Base-by-base conservation (phyloP, 2,888 invertebrate genomes). In the Euplagia quadripunctaria region DNA sequence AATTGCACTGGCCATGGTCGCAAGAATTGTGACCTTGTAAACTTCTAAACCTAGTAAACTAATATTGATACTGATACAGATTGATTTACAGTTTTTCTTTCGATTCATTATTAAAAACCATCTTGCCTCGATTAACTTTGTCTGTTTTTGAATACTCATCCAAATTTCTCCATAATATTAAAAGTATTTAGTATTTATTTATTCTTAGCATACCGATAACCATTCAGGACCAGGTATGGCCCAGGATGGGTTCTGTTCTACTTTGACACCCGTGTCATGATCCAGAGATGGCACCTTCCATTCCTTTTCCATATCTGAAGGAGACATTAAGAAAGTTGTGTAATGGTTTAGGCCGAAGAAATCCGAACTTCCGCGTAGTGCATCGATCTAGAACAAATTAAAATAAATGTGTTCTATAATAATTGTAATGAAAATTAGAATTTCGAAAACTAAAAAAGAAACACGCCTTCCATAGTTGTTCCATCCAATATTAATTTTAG, bases 321-420 rank as follows among this genome's bases (percentile, higher is more conserved):
- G 92, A 0, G 94, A 95, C 86, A 92, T 93, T 20, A 94, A 66
- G 64, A 83, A 92, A 0, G 94, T 91, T 0, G 96, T 96, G 85
- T 97, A 97, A 82, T 96, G 96, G 83, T 97, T 97, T 31, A 97
- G 82, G 0, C 97, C 97, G 71, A 97, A 94, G 87, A 97, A 97
- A 84, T 97, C 97, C 0, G 96, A 93, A 71, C 96, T 94, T 7
- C 94, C 95, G 64, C 86, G 88, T 41, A 95, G 43, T 74, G 87
- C 82, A 20, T 86, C 83, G 78, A 86, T 91, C 97, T 95, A 82
- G 70, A 86, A 72, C 4, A 58, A 61, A n/a, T 9, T 0, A 88
- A 43, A 49, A 58, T 64, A 31, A 31, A 31, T 31, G 31, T 2
- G 31, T 31, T 31, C 2, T 31, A n/a, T n/a, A 31, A 31, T 31